Evolutionary conservation across 2,797 vertebrate species (phyloP).

Genomic region (Agapornis canus): DNA sequence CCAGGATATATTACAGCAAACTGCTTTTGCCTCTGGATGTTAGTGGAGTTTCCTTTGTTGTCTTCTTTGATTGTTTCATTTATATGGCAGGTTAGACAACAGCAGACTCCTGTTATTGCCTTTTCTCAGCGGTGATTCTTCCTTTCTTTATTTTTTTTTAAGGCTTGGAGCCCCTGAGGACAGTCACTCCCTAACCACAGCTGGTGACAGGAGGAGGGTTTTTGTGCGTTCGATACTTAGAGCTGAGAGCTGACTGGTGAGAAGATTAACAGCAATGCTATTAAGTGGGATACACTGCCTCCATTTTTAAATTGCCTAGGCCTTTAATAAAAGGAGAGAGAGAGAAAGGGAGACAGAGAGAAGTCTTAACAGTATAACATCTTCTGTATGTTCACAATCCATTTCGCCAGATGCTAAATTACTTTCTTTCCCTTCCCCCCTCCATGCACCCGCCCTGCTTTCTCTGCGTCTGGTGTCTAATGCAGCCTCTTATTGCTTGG

Average conservation of each 20-base stretch:
- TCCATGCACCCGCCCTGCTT: background rate
- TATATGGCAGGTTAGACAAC: constrained; percentile 82
- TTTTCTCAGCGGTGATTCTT: constrained; percentile 75
- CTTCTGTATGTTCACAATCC: constrained; percentile 36
- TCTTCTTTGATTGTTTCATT: constrained; percentile 85
- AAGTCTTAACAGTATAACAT: constrained; percentile 21
- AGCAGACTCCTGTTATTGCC: constrained; percentile 82
- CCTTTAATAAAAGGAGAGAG: constrained; percentile 68
- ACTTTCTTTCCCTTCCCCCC: constrained; percentile 3
- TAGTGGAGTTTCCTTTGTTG: constrained; percentile 80
- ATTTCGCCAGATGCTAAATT: constrained; percentile 53
- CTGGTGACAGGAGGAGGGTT: constrained; percentile 74
- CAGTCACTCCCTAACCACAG: constrained; percentile 76
- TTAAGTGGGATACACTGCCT: constrained; percentile 71
- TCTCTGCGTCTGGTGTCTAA: background rate
- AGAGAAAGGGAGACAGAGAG: background rate
- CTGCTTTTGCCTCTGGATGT: constrained; percentile 78
- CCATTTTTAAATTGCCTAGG: constrained; percentile 71
- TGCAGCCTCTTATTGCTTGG: background rate
- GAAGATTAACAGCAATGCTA: constrained; percentile 75
- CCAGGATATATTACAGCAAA: constrained; percentile 79
- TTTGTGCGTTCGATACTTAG: constrained; percentile 51
- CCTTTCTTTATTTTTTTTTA: constrained; percentile 41
- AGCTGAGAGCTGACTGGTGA: constrained; percentile 74
- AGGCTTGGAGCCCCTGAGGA: constrained; percentile 74